These are phyloP conservation scores for Eugnorisma glareosa DNA, from an alignment of 2,888 invertebrate species.

Conservation along the genomic window DNA sequence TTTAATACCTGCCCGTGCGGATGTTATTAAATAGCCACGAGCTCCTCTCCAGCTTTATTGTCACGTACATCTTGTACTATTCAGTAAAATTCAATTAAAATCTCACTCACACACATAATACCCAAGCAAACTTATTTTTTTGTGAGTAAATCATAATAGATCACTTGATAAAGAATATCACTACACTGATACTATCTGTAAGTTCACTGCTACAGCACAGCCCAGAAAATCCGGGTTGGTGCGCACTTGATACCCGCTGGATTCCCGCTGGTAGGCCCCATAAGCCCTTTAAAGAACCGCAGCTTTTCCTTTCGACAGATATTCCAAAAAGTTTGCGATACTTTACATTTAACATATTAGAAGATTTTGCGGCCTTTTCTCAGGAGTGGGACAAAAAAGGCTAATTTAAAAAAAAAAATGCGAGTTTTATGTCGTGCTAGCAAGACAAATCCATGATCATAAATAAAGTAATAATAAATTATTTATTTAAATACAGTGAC, in stretches of 20 bases:
- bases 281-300: background rate
- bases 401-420: too few relatives aligned
- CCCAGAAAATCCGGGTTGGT: constrained; percentile 4
- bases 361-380: background rate
- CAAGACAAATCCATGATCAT: background rate
- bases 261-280: background rate
- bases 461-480: too few relatives aligned
- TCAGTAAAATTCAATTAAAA: background rate
- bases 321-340: background rate
- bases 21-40: background rate
- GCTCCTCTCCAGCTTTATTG: background rate
- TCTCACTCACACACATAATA: background rate
- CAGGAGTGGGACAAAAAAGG: too few relatives aligned
- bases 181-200: too few relatives aligned
- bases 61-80: background rate
- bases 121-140: background rate
- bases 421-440: too few relatives aligned
- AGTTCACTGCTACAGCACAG: background rate
- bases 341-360: background rate
- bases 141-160: background rate
- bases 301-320: background rate
- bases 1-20: background rate
- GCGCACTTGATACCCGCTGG: background rate
- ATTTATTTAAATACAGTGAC: too few relatives aligned
- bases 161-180: background rate